Evolutionary conservation across 2,113 vertebrate species (phyloP).

Genomic region (Brienomyrus brachyistius): DNA sequence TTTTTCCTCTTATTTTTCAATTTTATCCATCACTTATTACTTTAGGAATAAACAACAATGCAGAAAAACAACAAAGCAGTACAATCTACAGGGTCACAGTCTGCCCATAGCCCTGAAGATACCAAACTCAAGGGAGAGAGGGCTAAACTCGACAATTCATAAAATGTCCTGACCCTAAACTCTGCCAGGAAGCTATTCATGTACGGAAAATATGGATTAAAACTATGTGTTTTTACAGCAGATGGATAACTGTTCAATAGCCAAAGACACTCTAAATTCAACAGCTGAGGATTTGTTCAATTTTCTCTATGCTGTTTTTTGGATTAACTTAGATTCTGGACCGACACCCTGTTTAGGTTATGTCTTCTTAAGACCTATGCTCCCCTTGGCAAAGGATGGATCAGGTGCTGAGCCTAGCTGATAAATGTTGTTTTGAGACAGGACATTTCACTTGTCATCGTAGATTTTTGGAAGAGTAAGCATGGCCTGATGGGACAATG

Average conservation of each 20-base stretch:
- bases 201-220: not conserved
- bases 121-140: not conserved
- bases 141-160: not conserved
- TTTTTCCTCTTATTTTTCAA: not conserved
- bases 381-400: not conserved
- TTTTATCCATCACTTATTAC: not conserved
- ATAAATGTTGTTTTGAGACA: not conserved
- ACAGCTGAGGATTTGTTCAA: not conserved
- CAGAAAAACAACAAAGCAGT: not conserved
- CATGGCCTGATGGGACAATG: not conserved
- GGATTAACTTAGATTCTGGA: not conserved
- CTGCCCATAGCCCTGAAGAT: not conserved
- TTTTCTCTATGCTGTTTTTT: not conserved
- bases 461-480: not conserved
- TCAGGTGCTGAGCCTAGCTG: not conserved
- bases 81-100: not conserved
- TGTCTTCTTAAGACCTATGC: not conserved
- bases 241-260: not conserved
- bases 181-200: not conserved
- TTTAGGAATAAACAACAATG: not conserved
- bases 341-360: not conserved
- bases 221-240: not conserved
- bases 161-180: not conserved
- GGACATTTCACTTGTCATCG: not conserved
- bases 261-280: not conserved